A percentile compares a stretch with the other conserved stretches of the same genome.
phyloP scores from a whole-genome alignment of 23 tunicate genomes.

The Halocynthia aurantium region DNA sequence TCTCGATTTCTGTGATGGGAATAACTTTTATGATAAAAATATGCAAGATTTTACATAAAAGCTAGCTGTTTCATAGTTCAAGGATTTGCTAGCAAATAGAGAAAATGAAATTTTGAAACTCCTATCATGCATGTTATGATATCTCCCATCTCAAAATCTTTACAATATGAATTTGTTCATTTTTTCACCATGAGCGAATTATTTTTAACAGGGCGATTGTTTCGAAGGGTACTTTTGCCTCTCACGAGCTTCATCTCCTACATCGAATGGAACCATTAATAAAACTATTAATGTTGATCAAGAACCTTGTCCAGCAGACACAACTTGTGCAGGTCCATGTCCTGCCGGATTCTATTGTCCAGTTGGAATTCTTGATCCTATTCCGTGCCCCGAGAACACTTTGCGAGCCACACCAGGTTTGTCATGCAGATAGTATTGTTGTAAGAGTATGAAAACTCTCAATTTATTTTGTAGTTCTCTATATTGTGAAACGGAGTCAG shows the following conservation, averaged over 20 bases:
- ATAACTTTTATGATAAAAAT: no score
- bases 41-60: no score
- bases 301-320: conserved; percentile 33
- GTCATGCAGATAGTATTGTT: background rate
- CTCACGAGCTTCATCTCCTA: conserved; percentile 64
- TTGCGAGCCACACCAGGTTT: conserved; percentile 66
- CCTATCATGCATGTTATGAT: no score
- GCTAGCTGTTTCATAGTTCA: no score
- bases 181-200: background rate
- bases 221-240: conserved; percentile 71
- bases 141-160: no score
- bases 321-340: conserved; percentile 91
- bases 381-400: conserved; percentile 89
- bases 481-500: no score
- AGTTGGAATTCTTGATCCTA: conserved; percentile 43
- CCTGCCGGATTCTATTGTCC: conserved; percentile 91
- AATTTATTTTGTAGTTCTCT: no score
- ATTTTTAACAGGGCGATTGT: conserved; percentile 58
- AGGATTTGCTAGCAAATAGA: no score
- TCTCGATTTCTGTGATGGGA: no score
- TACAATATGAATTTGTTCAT: no score
- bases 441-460: background rate
- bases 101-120: no score
- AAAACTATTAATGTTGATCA: conserved; percentile 17
- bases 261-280: conserved; percentile 20